Percentiles rank a stretch among this genome's conserved stretches.
Conservation (phyloP, 1,140 invertebrate species). For the Philopotamus ludificatus region DNA sequence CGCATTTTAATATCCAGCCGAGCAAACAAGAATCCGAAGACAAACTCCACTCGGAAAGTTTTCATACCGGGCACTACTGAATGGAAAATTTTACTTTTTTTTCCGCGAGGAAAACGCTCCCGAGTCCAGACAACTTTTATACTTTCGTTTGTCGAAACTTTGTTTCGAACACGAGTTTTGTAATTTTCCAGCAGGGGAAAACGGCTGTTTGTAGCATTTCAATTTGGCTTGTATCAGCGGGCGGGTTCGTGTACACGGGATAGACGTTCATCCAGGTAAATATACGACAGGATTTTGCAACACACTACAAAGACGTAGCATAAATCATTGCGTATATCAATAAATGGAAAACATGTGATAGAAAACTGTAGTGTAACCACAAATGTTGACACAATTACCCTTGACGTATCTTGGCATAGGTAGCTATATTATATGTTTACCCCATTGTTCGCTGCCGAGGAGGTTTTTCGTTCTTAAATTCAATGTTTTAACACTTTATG, state of each 20-base stretch:
- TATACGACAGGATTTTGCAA: no score
- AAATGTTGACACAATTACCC: no score
- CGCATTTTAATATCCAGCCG: not conserved
- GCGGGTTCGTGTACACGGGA: not conserved
- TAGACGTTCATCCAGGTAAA: not conserved
- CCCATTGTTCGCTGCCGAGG: no score
- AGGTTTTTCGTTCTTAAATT: no score
- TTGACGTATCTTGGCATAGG: no score
- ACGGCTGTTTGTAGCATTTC: constrained; percentile 19
- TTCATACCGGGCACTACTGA: not conserved
- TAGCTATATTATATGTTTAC: no score
- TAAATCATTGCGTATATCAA: no score
- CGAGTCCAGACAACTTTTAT: constrained; percentile 4
- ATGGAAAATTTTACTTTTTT: constrained; percentile 23
- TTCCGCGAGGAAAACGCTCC: not conserved
- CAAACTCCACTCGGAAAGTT: not conserved
- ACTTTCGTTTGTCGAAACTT: constrained; percentile 14
- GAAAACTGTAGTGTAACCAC: no score
- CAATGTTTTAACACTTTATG: no score
- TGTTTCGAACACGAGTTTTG: not conserved
- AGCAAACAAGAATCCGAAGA: not conserved
- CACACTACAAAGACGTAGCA: no score
- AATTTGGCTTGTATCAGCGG: constrained; percentile 15
- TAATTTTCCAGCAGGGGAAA: not conserved
- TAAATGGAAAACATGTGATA: no score